These are phyloP conservation scores for Eristalis tenax DNA, from an alignment of 2,888 invertebrate genomes.

Conservation along the genomic window DNA sequence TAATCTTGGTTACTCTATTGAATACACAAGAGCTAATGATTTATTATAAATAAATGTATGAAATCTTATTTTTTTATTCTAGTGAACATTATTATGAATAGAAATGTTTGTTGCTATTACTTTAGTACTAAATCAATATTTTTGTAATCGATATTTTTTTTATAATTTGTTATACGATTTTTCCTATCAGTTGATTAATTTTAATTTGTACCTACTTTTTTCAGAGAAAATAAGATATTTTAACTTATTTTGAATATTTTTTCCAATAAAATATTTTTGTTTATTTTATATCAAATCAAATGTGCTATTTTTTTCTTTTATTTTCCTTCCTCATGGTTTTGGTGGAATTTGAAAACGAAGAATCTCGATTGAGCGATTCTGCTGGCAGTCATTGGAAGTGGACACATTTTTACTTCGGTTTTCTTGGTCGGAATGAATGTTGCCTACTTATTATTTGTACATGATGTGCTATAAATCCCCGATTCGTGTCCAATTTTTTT, in stretches of 20 bases:
- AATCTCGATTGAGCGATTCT: background rate
- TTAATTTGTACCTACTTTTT: slow-evolving; percentile 50
- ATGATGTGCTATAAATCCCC: too few species aligned
- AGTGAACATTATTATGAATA: slow-evolving; percentile 1
- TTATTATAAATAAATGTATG: slow-evolving; percentile 35
- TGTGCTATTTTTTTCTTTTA: slow-evolving; percentile 30
- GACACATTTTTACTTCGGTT: too few species aligned
- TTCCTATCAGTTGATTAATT: slow-evolving; percentile 64
- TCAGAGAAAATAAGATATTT: slow-evolving; percentile 32
- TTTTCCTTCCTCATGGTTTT: slow-evolving; percentile 10
- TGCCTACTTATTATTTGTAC: too few species aligned
- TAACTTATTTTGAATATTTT: slow-evolving; percentile 51
- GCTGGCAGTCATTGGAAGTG: background rate
- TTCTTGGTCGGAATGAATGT: too few species aligned
- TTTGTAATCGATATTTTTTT: slow-evolving; percentile 54
- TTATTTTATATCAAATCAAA: slow-evolving; percentile 64
- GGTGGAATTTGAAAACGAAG: background rate
- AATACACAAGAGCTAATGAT: slow-evolving; percentile 29
- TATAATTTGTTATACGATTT: slow-evolving; percentile 59
- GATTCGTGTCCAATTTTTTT: too few species aligned
- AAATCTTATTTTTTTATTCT: slow-evolving; percentile 24
- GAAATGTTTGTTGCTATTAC: slow-evolving; percentile 59
- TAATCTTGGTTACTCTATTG: background rate
- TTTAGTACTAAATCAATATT: slow-evolving; percentile 29
- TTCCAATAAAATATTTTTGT: slow-evolving; percentile 60